phyloP scores from a whole-genome alignment of 2,797 vertebrate species.

The Heterohyrax brucei region DNA sequence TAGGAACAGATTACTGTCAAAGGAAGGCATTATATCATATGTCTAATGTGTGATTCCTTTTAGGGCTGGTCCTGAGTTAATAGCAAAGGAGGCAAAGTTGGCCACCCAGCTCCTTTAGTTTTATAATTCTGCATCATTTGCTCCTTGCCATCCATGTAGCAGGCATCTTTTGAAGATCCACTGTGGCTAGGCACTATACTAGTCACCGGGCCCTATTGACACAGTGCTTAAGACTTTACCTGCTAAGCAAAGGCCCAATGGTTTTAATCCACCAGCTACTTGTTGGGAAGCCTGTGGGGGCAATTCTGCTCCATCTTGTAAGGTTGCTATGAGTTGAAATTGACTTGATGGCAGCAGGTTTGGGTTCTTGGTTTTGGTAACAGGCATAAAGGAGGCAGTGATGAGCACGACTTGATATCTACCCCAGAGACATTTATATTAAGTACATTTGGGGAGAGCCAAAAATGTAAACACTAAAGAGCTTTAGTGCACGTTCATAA shows the following conservation, averaged over 20 bases:
- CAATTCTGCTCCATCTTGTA: neutral
- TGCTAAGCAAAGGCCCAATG: neutral
- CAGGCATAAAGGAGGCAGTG: neutral
- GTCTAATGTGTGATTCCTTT: slow-evolving; percentile 53
- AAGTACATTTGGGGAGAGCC: neutral
- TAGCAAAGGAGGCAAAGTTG: neutral
- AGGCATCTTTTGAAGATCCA: neutral
- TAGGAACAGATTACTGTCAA: slow-evolving; percentile 49
- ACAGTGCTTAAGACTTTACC: neutral
- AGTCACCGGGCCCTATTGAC: neutral
- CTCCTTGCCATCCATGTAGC: neutral
- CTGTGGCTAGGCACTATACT: neutral
- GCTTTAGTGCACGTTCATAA: slow-evolving; percentile 40
- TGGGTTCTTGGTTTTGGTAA: neutral
- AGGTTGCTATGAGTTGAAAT: neutral
- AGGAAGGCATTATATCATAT: neutral
- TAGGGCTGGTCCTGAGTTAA: neutral
- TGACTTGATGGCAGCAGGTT: neutral
- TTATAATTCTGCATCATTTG: neutral
- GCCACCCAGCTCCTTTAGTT: neutral
- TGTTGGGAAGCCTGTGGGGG: neutral
- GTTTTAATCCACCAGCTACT: neutral
- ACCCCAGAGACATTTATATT: neutral
- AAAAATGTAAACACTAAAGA: slow-evolving; percentile 22
- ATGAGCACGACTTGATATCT: neutral